A percentile compares a stretch with the other conserved stretches of the same genome.
Evolutionary conservation across 1,140 invertebrate genomes (phyloP).

Genomic region (Drosophila tani): DNA sequence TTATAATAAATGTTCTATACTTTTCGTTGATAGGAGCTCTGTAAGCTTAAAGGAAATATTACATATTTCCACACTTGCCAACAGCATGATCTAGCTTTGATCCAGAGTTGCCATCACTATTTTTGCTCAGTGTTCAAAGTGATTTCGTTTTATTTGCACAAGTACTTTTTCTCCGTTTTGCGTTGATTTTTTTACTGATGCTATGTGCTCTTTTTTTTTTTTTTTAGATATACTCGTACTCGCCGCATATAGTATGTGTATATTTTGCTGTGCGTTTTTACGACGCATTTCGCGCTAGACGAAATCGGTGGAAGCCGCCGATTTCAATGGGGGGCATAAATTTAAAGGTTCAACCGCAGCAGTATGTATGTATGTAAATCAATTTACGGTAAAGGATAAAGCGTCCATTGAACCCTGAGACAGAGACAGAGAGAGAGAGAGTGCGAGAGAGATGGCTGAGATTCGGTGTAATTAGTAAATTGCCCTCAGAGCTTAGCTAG

Average conservation of each 20-base stretch:
- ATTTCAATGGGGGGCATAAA: constrained; percentile 58
- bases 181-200: constrained; percentile 17
- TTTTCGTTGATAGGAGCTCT: too few species aligned
- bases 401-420: constrained; percentile 62
- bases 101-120: neutral
- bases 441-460: constrained; percentile 3
- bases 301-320: constrained; percentile 40
- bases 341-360: constrained; percentile 74
- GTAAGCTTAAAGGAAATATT: too few species aligned
- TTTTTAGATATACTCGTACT: constrained; percentile 1
- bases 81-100: too few species aligned
- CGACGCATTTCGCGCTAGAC: constrained; percentile 80
- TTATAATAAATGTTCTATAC: too few species aligned
- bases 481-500: constrained; percentile 14
- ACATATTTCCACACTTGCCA: too few species aligned
- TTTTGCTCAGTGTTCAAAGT: neutral
- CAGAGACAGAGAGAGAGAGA: neutral
- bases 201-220: constrained; percentile 16
- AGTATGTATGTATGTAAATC: constrained; percentile 56
- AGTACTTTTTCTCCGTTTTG: constrained; percentile 20
- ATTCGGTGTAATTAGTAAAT: constrained; percentile 31
- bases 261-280: constrained; percentile 50
- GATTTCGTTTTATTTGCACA: constrained; percentile 18
- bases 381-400: constrained; percentile 75
- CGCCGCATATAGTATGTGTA: neutral